phyloP scores from a whole-genome alignment of 2,797 vertebrate species.

The Fratercula arctica region DNA sequence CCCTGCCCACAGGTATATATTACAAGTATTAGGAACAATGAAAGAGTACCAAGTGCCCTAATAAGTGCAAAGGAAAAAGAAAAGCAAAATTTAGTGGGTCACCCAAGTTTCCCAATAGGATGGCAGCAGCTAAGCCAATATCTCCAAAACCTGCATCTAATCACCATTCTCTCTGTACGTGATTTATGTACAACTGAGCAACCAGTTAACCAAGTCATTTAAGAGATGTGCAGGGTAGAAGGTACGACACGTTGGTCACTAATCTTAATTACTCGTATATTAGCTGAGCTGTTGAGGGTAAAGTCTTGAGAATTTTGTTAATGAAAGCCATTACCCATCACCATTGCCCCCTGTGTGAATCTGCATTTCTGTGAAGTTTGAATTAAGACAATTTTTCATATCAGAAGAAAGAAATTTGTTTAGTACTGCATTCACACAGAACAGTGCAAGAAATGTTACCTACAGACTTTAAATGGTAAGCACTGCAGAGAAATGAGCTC shows the following conservation, averaged over 20 bases:
- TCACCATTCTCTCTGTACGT: not conserved
- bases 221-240: not conserved
- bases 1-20: rapidly evolving
- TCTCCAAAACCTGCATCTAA: not conserved
- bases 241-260: not conserved
- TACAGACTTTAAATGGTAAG: not conserved
- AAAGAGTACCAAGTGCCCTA: not conserved
- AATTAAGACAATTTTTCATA: not conserved
- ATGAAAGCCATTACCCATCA: not conserved
- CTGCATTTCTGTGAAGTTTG: not conserved
- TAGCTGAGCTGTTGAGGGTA: not conserved
- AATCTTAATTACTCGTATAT: not conserved
- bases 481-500: not conserved
- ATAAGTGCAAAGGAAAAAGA: not conserved
- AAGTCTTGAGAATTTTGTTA: not conserved
- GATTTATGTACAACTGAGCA: not conserved
- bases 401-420: not conserved
- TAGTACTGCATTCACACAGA: not conserved
- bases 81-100: not conserved
- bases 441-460: not conserved
- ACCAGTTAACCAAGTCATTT: not conserved
- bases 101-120: not conserved
- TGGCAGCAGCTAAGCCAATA: not conserved
- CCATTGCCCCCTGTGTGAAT: not conserved
- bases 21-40: not conserved